Evolutionary conservation across 2,888 invertebrate genomes (phyloP), one percentile per base, ranked within the genome.

Genomic region (Macropis europaea): DNA sequence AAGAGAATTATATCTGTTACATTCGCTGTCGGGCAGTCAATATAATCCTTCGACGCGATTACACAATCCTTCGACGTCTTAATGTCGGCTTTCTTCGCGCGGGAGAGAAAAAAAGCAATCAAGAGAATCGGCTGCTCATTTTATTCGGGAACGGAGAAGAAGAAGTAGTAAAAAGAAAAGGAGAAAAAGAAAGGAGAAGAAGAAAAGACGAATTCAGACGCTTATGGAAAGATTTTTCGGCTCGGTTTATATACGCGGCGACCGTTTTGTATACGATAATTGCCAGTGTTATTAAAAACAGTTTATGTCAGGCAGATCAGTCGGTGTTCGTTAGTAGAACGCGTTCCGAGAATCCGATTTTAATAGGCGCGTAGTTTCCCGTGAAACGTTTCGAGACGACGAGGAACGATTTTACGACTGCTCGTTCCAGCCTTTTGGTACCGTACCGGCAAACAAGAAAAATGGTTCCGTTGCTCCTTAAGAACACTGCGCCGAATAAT

Each of bases 301-400:
- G 70, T 80, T 81, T 73, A 81, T 68, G 74, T 42, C 70, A 63
- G 62, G 36, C 24, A 76, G 73, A 80, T 77, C 76, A 62, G 81
- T 54, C 54, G 67, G 52, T 66, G 78, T 79, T 79, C 77, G 80
- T 80, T 79, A 79, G 77, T 69, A 60, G 73, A 80, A 71, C 63
- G 68, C 70, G 70, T 78, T 80, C 80, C 26, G 66, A 52, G 80
- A 80, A 81, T 71, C 60, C 68, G 79, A 52, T 69, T 80, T 81
- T 80, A 80, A 81, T 80, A 76, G 80, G 68, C 73, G 63, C 73
- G 69, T 73, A 73, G 66, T 78, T 81, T 78, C 73, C 64, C 66
- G 79, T 73, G 79, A 76, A 78, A 78, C 61, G 63, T 57, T 73
- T 43, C 47, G 73, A 77, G 56, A 59, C 47, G 61, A 36, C 71